A percentile compares a stretch with the other conserved stretches of the same genome.
Conservation (phyloP, 2,797 vertebrate species). For the Danio albolineatus region DNA sequence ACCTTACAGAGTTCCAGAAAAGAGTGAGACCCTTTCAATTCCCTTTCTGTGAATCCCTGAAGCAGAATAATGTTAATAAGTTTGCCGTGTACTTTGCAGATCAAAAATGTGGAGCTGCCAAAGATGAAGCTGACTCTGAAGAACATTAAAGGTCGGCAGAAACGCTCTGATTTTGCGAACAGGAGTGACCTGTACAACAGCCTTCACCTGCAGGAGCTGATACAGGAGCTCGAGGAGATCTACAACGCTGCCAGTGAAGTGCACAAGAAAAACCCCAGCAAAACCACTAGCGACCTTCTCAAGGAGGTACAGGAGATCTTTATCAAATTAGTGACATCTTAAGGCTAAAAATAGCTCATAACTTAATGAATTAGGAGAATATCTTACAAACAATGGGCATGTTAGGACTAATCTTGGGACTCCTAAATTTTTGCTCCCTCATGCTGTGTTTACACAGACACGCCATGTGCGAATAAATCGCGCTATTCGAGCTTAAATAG, state of each 20-base stretch:
- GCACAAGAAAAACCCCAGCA: conserved; percentile 59
- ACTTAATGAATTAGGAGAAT: too few relatives aligned
- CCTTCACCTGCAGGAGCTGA: conserved; percentile 65
- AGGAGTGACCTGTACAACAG: conserved; percentile 65
- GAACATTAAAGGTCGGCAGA: conserved; percentile 67
- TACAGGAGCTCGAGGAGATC: conserved; percentile 68
- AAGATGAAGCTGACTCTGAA: conserved; percentile 59
- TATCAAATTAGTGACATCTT: too few relatives aligned
- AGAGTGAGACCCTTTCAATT: background rate
- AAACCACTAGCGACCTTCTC: conserved; percentile 62
- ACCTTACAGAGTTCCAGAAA: conserved; percentile 29
- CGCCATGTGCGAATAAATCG: too few relatives aligned
- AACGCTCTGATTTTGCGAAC: conserved; percentile 69
- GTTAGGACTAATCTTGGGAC: too few relatives aligned
- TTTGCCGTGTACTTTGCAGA: background rate
- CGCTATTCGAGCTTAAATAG: too few relatives aligned
- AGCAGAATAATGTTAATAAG: too few relatives aligned
- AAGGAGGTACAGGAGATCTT: conserved; percentile 65
- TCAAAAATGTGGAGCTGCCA: conserved; percentile 63
- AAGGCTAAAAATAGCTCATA: too few relatives aligned
- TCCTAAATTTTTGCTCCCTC: too few relatives aligned
- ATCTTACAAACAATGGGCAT: too few relatives aligned
- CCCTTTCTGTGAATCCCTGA: too few relatives aligned
- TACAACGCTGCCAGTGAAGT: conserved; percentile 53
- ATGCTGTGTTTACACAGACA: too few relatives aligned